A percentile compares a stretch with the other conserved stretches of the same genome.
Evolutionary conservation across 2,113 vertebrate genomes (phyloP).

Genomic region (Camelus dromedarius): DNA sequence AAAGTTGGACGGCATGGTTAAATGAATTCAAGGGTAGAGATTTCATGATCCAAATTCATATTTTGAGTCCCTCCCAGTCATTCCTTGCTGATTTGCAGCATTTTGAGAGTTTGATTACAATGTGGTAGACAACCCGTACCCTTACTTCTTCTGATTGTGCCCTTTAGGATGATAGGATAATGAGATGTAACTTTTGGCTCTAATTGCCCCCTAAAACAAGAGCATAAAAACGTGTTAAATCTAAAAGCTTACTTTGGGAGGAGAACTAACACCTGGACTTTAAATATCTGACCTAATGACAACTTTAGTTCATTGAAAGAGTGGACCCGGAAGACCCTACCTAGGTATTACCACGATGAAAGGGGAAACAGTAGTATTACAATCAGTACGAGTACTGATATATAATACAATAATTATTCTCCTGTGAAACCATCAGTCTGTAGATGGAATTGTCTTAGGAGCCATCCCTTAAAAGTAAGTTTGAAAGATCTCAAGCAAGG

Average conservation of each 20-base stretch:
- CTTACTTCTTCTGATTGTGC: not conserved
- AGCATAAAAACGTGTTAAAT: conserved; percentile 43
- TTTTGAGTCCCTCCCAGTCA: not conserved
- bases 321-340: not conserved
- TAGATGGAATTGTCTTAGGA: not conserved
- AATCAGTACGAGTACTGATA: not conserved
- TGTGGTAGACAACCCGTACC: not conserved
- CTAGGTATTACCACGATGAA: not conserved
- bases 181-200: conserved; percentile 16
- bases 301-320: conserved; percentile 2
- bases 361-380: not conserved
- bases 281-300: not conserved
- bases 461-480: not conserved
- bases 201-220: not conserved
- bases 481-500: conserved; percentile 44
- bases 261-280: conserved; percentile 18
- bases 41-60: not conserved
- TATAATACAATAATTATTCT: not conserved
- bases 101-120: not conserved
- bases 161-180: conserved; percentile 55
- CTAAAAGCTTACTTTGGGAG: conserved; percentile 52
- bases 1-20: not conserved
- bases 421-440: not conserved
- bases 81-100: not conserved
- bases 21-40: not conserved